These are phyloP conservation scores for Caenorhabditis sulstoni DNA, from an alignment of 2,888 invertebrate genomes.

Conservation along the genomic window DNA sequence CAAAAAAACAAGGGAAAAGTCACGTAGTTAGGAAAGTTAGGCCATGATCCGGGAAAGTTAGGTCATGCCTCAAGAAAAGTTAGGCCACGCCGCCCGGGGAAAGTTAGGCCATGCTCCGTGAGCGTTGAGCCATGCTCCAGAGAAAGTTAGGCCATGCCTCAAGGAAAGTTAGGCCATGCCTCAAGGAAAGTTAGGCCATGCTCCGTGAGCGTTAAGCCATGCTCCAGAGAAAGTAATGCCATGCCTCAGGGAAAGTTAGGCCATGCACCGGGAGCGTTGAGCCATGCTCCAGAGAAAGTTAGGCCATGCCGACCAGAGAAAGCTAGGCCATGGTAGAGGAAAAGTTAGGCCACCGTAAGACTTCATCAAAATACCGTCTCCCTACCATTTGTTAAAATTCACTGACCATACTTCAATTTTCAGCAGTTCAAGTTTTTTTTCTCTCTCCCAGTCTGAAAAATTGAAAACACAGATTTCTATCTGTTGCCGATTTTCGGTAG, in stretches of 20 bases:
- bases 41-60: neutral
- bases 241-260: too few species aligned
- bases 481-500: too few species aligned
- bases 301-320: too few species aligned
- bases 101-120: neutral
- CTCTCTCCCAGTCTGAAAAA: too few species aligned
- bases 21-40: neutral
- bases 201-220: neutral
- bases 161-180: neutral
- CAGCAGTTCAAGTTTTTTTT: too few species aligned
- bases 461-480: too few species aligned
- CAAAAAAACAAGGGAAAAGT: neutral
- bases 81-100: slow-evolving; percentile 6
- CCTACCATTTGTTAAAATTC: too few species aligned
- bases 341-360: too few species aligned
- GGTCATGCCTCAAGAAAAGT: neutral
- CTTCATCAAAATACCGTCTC: too few species aligned
- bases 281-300: neutral
- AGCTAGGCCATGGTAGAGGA: too few species aligned
- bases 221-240: too few species aligned
- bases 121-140: neutral
- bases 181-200: neutral
- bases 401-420: too few species aligned
- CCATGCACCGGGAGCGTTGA: neutral
- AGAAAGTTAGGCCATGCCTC: neutral